A percentile compares a stretch with the other conserved stretches of the same genome.
These are phyloP conservation scores for Sweltsa coloradensis DNA, from an alignment of 1,140 invertebrate species.

Conservation along the genomic window DNA sequence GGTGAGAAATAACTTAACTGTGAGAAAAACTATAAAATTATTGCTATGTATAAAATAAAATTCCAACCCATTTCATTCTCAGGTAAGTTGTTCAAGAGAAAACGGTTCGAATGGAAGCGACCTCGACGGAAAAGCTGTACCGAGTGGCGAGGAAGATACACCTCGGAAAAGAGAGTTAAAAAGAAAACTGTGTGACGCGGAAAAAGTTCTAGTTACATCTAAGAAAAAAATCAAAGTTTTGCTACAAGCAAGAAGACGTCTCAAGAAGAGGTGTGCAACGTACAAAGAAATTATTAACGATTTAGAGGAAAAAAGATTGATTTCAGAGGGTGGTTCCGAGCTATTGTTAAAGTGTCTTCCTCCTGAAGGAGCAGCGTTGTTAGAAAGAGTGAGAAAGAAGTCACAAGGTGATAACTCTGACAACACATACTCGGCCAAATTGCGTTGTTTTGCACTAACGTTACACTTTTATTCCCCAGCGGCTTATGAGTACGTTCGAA, in stretches of 20 bases:
- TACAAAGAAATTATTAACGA: not conserved
- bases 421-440: conserved; percentile 5
- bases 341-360: not conserved
- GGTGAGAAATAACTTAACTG: too few species aligned
- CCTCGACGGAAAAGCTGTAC: too few species aligned
- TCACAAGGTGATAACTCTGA: not conserved
- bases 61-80: too few species aligned
- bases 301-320: not conserved
- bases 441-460: conserved; percentile 22
- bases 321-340: not conserved
- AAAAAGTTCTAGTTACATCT: too few species aligned
- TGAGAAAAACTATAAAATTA: too few species aligned
- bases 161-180: too few species aligned
- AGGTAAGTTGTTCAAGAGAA: too few species aligned
- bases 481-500: conserved; percentile 16
- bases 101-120: too few species aligned
- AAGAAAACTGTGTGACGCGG: too few species aligned
- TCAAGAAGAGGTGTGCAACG: not conserved
- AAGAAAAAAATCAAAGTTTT: conserved; percentile 1
- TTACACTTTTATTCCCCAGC: conserved; percentile 22
- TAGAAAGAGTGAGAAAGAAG: not conserved
- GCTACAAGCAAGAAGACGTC: not conserved
- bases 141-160: too few species aligned
- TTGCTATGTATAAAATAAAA: too few species aligned
- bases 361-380: not conserved